A percentile compares a stretch with the other conserved stretches of the same genome.
phyloP scores from a whole-genome alignment of 2,888 invertebrate species.

The Drosophila paucipuncta region DNA sequence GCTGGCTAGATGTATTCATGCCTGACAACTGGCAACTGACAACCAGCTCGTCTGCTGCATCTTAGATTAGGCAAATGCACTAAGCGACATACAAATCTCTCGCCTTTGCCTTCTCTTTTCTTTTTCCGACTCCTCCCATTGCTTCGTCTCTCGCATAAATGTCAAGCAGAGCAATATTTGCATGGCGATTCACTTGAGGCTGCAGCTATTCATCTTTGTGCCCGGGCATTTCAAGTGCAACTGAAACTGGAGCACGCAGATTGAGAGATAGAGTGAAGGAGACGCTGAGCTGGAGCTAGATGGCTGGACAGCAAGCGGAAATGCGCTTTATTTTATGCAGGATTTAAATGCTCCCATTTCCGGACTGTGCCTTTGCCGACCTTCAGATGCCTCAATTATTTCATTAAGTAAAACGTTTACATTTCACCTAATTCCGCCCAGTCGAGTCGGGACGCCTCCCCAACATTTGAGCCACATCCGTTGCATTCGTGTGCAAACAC shows the following conservation, averaged over 20 bases:
- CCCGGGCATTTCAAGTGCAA: conserved; percentile 57
- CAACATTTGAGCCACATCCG: conserved; percentile 64
- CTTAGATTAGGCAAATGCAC: conserved; percentile 46
- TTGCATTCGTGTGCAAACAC: conserved; percentile 68
- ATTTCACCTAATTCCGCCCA: conserved; percentile 78
- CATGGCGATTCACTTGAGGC: conserved; percentile 59
- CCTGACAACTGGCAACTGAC: conserved; percentile 7
- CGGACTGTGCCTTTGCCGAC: conserved; percentile 55
- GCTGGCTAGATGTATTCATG: conserved; percentile 42
- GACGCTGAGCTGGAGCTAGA: neutral
- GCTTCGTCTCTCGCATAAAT: conserved; percentile 57
- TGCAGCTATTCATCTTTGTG: conserved; percentile 64
- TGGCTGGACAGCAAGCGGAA: conserved; percentile 59
- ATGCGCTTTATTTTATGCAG: conserved; percentile 75
- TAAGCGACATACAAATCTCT: conserved; percentile 37
- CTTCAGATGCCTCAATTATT: conserved; percentile 78
- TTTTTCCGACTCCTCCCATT: neutral
- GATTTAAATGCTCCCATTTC: conserved; percentile 74
- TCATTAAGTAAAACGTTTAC: conserved; percentile 80
- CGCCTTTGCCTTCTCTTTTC: conserved; percentile 2
- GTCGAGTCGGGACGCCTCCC: conserved; percentile 7
- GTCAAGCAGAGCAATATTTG: conserved; percentile 63
- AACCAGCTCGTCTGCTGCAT: conserved; percentile 14
- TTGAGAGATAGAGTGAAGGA: conserved; percentile 4
- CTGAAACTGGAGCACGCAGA: conserved; percentile 48